Evolutionary conservation across 1,140 invertebrate genomes (phyloP).

Genomic region (Trichomalopsis sarcophagae): DNA sequence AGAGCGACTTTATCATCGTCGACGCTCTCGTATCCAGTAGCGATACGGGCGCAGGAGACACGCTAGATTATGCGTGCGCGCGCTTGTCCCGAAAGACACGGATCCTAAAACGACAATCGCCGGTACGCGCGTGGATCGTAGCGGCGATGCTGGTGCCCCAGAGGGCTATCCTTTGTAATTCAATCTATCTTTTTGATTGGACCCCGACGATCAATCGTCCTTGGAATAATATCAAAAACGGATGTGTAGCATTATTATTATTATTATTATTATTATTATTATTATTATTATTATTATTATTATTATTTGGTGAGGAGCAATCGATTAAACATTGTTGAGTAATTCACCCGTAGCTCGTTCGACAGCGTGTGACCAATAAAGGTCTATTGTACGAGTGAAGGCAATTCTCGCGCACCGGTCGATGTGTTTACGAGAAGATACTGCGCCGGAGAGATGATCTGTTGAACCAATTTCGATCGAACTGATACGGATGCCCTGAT

Average conservation of each 20-base stretch:
- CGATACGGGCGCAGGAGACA: not conserved
- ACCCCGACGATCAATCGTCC: not conserved
- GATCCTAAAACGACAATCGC: not conserved
- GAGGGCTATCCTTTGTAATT: not conserved
- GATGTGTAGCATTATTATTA: no score
- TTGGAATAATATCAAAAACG: not conserved
- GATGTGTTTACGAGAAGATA: not conserved
- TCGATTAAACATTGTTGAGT: no score
- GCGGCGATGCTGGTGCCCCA: no score
- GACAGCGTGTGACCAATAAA: not conserved
- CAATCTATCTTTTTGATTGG: not conserved
- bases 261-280: no score
- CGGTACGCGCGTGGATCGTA: not conserved
- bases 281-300: no score
- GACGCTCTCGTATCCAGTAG: not conserved
- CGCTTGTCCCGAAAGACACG: not conserved
- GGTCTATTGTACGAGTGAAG: not conserved
- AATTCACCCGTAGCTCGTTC: no score
- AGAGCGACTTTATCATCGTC: constrained; percentile 21
- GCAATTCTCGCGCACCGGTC: not conserved
- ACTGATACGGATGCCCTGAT: not conserved
- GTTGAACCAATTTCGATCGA: not conserved
- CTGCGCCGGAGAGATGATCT: not conserved
- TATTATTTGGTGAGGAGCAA: no score
- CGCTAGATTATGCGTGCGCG: not conserved